These are phyloP conservation scores for Spodoptera litura DNA, from an alignment of 1,140 invertebrate species.

Conservation along the genomic window DNA sequence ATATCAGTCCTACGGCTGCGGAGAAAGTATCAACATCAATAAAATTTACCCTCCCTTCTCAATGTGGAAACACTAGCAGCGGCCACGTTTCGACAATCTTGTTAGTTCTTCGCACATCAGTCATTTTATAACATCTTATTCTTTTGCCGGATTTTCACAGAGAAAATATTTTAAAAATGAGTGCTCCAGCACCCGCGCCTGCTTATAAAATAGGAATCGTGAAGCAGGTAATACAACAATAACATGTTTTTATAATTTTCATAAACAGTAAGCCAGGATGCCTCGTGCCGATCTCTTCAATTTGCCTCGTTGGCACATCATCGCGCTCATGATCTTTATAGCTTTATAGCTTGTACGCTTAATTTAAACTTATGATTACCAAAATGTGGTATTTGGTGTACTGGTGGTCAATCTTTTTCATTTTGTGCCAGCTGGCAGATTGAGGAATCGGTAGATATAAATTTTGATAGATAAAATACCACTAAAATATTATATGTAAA, in stretches of 20 bases:
- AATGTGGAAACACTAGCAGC: conserved; percentile 70
- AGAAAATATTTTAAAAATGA: conserved; percentile 72
- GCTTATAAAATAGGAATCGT: conserved; percentile 80
- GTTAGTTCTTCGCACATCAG: conserved; percentile 69
- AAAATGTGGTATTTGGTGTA: neutral
- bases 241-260: conserved; percentile 56
- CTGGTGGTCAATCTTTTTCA: neutral
- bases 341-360: neutral
- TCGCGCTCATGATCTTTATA: conserved; percentile 52
- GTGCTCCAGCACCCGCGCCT: conserved; percentile 72
- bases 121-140: conserved; percentile 69
- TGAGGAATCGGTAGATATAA: neutral
- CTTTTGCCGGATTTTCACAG: conserved; percentile 61
- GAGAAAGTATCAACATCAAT: conserved; percentile 36
- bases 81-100: conserved; percentile 82
- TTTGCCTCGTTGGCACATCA: conserved; percentile 82
- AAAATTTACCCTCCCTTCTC: conserved; percentile 37
- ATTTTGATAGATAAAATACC: neutral
- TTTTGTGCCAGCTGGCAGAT: conserved; percentile 30
- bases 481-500: neutral
- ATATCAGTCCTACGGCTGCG: conserved; percentile 22
- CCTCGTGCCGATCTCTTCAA: conserved; percentile 74
- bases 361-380: neutral
- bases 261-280: conserved; percentile 48
- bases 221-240: conserved; percentile 79